Conservation (phyloP, 2,888 invertebrate species). For the Synanthedon andrenaeformis region DNA sequence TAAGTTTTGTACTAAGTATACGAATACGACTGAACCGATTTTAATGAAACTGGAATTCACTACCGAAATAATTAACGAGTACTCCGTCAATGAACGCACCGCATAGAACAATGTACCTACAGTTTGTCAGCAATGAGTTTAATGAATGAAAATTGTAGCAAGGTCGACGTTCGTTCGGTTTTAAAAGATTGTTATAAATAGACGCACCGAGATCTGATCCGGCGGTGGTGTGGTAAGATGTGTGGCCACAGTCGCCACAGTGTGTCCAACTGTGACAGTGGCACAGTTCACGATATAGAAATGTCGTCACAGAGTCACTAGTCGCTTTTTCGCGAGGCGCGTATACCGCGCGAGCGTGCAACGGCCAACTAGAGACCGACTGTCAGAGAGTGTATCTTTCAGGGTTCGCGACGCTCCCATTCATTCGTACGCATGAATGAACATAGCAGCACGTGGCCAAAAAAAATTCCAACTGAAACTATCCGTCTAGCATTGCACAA, state of each 20-base stretch:
- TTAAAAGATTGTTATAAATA: slow-evolving; percentile 31
- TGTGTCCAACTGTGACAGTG: neutral
- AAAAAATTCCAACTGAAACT: slow-evolving; percentile 38
- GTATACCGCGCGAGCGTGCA: slow-evolving; percentile 48
- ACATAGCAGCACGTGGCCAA: slow-evolving; percentile 47
- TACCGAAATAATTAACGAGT: slow-evolving; percentile 29
- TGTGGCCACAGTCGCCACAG: slow-evolving; percentile 2
- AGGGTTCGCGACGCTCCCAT: slow-evolving; percentile 30
- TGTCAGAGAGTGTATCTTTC: slow-evolving; percentile 32
- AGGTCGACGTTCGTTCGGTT: slow-evolving; percentile 32
- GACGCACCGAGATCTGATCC: slow-evolving; percentile 49
- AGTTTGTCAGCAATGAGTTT: slow-evolving; percentile 16
- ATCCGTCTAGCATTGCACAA: slow-evolving; percentile 12
- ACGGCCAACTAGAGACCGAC: slow-evolving; percentile 53
- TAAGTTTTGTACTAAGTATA: too few species aligned
- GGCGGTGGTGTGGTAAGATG: slow-evolving; percentile 21
- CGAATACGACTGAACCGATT: too few species aligned
- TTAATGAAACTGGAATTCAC: too few species aligned
- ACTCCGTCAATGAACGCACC: slow-evolving; percentile 21
- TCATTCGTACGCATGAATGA: slow-evolving; percentile 61
- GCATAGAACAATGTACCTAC: slow-evolving; percentile 11
- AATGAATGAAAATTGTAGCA: slow-evolving; percentile 39
- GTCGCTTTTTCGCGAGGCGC: slow-evolving; percentile 20
- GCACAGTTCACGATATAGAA: neutral
- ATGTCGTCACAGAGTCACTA: neutral